Base-by-base conservation (phyloP, 2,888 invertebrate species). In the Gymnosoma rotundatum region DNA sequence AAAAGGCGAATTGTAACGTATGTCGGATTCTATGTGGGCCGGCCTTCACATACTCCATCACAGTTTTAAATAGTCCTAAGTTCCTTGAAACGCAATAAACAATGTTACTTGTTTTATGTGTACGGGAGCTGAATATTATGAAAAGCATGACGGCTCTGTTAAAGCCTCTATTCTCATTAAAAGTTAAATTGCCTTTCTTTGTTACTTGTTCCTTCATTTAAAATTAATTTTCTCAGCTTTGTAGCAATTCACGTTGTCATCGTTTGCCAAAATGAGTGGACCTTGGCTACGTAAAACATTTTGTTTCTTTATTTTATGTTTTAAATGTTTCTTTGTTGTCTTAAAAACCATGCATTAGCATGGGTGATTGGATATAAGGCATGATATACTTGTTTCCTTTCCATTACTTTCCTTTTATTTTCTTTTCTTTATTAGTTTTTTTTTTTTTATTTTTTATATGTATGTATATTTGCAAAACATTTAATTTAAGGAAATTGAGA, bases 401-500 rank as follows among this genome's bases (percentile, higher is more conserved):
- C 25, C 25, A 2, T 25, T 25, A 2, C 1, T 14, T 52, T 73
- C 2, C 50, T 48, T 70, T 81, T 70, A 36, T 64, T 78, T 52
- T 45, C n/a, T 16, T 21, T 63, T 69, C n/a, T 38, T 63, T 63
- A 45, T 81, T 54, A 25, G 25, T 56, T 56, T 74, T 52, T 45
- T 56, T 45, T 25, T 9, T 48, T 14, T 32, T 21, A 20, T 16
- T 42, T 69, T 78, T 45, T 14, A 61, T 52, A n/a, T n/a, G 4
- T 25, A 25, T 25, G 32, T 32, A 32, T 32, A 38, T 80, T 56
- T 74, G 20, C 52, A 58, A 69, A 75, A 75, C 56, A 69, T 75
- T 81, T 70, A 63, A 75, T 75, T 81, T 69, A 64, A 72, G 63
- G 50, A 72, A 72, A 72, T 79, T 64, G 9, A 79, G 70, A 78